Evolutionary conservation across 2,888 invertebrate species (phyloP), one percentile per base, ranked within the genome.

Genomic region (Leptopilina syphax): DNA sequence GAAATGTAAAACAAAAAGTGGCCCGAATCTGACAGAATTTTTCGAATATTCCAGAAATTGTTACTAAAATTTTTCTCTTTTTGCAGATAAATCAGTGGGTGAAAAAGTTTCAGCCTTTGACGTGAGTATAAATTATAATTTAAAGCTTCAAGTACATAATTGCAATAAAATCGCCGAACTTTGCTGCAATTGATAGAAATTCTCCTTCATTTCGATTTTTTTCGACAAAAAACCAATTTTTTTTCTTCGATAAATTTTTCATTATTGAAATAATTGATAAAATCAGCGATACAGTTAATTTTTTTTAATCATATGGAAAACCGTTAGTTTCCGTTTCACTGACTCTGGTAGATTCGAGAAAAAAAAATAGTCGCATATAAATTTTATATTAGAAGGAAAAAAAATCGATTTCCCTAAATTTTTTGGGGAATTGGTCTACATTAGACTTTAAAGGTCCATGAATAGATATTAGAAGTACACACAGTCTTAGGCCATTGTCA

Each of bases 91-190:
- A 90, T 94, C 94, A 66, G 93, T 93, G 84, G 93, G 93, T 81
- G 94, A 94, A 90, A 94, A 94, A 93, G 93, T 93, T 93, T 93
- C 92, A 86, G 93, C 93, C 80, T 93, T 94, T 92, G 94, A 95
- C 90, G 95, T 95, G 92, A 94, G 95, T 95, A 91, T 83, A 79
- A 44, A 65, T 54, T 0, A 18, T 12, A 57, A 57, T 13, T 57
- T 57, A 57, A 57, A 10, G 12, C 9, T 57, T 57, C 34, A 34
- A 34, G 34, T 13, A 13, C 1, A 12, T 13, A 57, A 13, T 57
- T 57, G 57, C 13, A 60, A 60, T 6, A 50, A 50, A 10, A 50
- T 50, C 50, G 50, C 50, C 9, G 9, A 10, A 9, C 9, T 50
- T 50, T 50, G 50, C 50, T 50, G 50, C 50, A 50, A 50, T 44